Conservation (phyloP, 2,888 invertebrate genomes). For the Hyppa rectilinea region DNA sequence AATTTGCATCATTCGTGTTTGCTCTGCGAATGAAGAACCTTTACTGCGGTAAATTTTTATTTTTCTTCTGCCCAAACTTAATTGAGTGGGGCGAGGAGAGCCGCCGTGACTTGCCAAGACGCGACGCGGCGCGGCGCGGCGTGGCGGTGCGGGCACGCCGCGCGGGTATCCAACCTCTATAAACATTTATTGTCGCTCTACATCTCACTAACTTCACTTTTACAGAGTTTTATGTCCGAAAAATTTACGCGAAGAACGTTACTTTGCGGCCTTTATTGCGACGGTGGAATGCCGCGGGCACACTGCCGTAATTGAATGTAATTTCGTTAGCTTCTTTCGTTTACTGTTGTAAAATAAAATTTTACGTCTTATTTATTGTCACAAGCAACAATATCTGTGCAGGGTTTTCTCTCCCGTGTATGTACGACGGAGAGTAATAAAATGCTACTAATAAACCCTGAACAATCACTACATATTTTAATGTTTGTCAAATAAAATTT, state of each 20-base stretch:
- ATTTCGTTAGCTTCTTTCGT: slow-evolving; percentile 90
- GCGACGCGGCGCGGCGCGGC: slow-evolving; percentile 51
- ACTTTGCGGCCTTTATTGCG: slow-evolving; percentile 86
- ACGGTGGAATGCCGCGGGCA: slow-evolving; percentile 84
- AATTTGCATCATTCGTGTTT: slow-evolving; percentile 89
- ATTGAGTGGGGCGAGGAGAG: slow-evolving; percentile 78
- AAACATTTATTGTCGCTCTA: slow-evolving; percentile 89
- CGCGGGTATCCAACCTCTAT: slow-evolving; percentile 76
- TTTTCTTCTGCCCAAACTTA: slow-evolving; percentile 83
- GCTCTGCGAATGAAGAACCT: slow-evolving; percentile 83
- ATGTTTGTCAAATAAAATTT: slow-evolving; percentile 71
- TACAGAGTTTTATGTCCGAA: slow-evolving; percentile 90
- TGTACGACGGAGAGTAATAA: slow-evolving; percentile 75
- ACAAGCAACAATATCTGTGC: slow-evolving; percentile 83
- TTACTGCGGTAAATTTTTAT: slow-evolving; percentile 79
- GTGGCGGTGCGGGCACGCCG: slow-evolving; percentile 12
- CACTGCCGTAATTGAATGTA: slow-evolving; percentile 89
- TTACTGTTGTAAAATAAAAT: slow-evolving; percentile 89
- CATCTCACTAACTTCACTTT: slow-evolving; percentile 90
- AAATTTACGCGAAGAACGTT: slow-evolving; percentile 88
- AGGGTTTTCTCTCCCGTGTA: slow-evolving; percentile 70
- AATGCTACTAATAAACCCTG: slow-evolving; percentile 76
- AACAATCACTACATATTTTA: slow-evolving; percentile 75
- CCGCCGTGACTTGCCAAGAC: slow-evolving; percentile 65
- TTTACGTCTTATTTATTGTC: slow-evolving; percentile 90